phyloP scores from a whole-genome alignment of 2,797 vertebrate genomes.

The Melanotaenia nigrans region DNA sequence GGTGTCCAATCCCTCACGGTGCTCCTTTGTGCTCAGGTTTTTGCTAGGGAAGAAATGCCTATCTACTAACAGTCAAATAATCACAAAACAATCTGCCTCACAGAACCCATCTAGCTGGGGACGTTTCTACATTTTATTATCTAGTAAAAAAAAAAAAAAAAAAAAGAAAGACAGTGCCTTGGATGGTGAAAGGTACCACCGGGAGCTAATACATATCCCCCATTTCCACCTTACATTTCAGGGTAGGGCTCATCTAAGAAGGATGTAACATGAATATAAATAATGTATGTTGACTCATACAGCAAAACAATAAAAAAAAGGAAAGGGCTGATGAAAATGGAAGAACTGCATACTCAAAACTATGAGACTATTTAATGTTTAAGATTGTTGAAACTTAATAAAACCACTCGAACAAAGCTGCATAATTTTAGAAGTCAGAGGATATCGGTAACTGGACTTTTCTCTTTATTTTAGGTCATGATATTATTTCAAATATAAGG shows the following conservation, averaged over 20 bases:
- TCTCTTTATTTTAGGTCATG: too few species aligned
- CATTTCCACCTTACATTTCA: neutral
- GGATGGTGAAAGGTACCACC: neutral
- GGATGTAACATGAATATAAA: neutral
- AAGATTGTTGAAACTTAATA: neutral
- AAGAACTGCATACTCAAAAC: neutral
- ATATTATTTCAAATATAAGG: neutral
- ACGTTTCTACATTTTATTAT: slow-evolving; percentile 52
- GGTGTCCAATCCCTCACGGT: slow-evolving; percentile 35
- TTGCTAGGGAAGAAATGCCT: slow-evolving; percentile 10
- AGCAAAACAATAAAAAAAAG: neutral
- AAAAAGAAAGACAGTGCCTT: neutral
- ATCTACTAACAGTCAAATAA: slow-evolving; percentile 28
- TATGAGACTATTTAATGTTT: neutral
- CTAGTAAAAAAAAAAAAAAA: slow-evolving; percentile 1
- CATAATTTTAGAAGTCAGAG: neutral
- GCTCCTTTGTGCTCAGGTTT: slow-evolving; percentile 27
- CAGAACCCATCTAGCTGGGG: slow-evolving; percentile 34
- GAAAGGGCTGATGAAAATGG: neutral
- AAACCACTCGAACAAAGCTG: neutral
- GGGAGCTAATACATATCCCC: neutral
- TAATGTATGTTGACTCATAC: neutral
- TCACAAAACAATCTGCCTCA: slow-evolving; percentile 21
- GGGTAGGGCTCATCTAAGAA: neutral
- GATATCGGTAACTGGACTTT: too few species aligned